phyloP scores from a whole-genome alignment of 2,888 invertebrate genomes.

The Lepidochrysops patricia region DNA sequence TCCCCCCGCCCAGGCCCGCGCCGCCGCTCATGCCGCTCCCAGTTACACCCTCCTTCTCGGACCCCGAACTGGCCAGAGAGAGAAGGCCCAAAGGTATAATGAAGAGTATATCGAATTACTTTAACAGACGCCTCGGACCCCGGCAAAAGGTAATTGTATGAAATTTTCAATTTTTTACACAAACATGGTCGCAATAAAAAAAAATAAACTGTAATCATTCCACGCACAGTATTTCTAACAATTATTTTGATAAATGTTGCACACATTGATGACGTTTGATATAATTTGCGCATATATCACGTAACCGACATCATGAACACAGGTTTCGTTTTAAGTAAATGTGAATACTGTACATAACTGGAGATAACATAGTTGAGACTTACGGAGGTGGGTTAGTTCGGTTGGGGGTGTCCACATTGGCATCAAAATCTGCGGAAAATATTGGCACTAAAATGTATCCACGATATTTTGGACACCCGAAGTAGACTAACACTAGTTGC shows the following conservation, averaged over 20 bases:
- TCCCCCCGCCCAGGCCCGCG: conserved; percentile 33
- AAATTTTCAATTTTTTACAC: neutral
- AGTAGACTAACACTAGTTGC: conserved; percentile 65
- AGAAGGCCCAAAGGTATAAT: conserved; percentile 88
- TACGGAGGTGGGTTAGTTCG: conserved; percentile 28
- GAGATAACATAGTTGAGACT: conserved; percentile 18
- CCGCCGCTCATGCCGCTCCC: conserved; percentile 44
- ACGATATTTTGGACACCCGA: conserved; percentile 36
- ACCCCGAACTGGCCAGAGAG: conserved; percentile 71
- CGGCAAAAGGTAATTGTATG: conserved; percentile 70
- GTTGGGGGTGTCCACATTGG: conserved; percentile 39
- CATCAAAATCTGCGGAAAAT: conserved; percentile 24
- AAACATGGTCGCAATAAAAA: neutral
- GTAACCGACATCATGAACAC: conserved; percentile 14
- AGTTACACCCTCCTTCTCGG: conserved; percentile 68
- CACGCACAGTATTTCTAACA: conserved; percentile 18
- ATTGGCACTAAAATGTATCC: conserved; percentile 23
- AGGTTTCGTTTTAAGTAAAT: conserved; percentile 17
- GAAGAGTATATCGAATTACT: conserved; percentile 88
- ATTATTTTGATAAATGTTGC: conserved; percentile 12
- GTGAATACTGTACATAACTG: conserved; percentile 34
- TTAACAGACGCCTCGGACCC: conserved; percentile 81
- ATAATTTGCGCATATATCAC: conserved; percentile 19
- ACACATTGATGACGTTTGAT: conserved; percentile 20
- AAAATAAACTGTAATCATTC: neutral